Evolutionary conservation across 2,888 invertebrate genomes (phyloP).

Genomic region (Callyntrura guangdongensis): DNA sequence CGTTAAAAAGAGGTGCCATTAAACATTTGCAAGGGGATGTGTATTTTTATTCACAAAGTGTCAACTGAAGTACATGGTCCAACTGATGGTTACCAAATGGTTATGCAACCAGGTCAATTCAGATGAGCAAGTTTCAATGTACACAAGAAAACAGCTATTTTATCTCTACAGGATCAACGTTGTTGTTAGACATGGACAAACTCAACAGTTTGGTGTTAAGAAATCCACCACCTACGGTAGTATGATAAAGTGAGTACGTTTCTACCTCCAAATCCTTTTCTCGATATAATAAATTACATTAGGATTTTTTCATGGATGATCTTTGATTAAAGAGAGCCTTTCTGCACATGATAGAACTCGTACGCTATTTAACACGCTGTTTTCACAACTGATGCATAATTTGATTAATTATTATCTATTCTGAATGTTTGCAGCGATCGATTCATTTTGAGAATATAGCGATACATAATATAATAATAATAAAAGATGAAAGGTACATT

Average conservation of each 20-base stretch:
- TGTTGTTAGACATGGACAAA: background rate
- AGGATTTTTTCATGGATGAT: background rate
- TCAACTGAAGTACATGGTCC: background rate
- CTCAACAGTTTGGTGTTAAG: background rate
- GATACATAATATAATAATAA: conserved; percentile 2
- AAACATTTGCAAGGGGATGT: conserved; percentile 26
- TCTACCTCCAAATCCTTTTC: background rate
- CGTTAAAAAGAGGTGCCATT: conserved; percentile 53
- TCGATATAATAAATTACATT: background rate
- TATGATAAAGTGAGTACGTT: background rate
- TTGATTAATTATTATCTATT: background rate
- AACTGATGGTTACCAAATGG: background rate
- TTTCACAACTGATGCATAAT: background rate
- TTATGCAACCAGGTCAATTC: conserved; percentile 27
- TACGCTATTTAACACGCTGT: background rate
- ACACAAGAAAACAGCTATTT: background rate
- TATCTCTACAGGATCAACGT: background rate
- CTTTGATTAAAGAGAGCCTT: background rate
- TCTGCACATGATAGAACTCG: background rate
- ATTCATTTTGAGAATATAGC: conserved; percentile 19
- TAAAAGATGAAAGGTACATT: conserved; percentile 40
- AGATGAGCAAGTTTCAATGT: conserved; percentile 29
- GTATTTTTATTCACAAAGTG: background rate
- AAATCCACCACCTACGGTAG: too few relatives aligned
- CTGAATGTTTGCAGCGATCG: conserved; percentile 21